Percentiles rank a stretch among this genome's conserved stretches.
These are phyloP conservation scores for Rutilus rutilus DNA, from an alignment of 2,113 vertebrate genomes.

Conservation along the genomic window DNA sequence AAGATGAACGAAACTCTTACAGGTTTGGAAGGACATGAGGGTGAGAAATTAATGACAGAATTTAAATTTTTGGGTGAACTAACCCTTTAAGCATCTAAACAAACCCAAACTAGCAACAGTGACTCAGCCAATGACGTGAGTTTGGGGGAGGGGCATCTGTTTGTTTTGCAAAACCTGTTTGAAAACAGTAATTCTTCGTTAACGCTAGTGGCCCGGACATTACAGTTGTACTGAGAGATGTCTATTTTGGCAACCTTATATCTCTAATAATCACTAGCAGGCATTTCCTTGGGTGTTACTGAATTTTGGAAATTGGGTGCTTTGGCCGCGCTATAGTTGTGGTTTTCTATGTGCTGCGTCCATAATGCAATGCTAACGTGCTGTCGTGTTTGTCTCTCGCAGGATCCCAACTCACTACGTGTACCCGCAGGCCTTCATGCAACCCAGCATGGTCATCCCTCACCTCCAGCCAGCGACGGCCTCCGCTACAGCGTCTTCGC, in stretches of 20 bases:
- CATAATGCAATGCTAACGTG: constrained; percentile 11
- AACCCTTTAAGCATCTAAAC: neutral
- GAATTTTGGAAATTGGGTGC: constrained; percentile 68
- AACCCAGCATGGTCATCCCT: constrained; percentile 95
- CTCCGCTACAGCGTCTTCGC: constrained; percentile 83
- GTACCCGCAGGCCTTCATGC: constrained; percentile 97
- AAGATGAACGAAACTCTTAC: too few species aligned
- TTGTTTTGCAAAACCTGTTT: neutral
- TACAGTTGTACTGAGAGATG: constrained; percentile 37
- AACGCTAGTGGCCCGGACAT: neutral
- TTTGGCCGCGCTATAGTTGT: constrained; percentile 69
- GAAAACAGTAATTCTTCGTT: neutral
- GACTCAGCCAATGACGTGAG: neutral
- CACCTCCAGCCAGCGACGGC: constrained; percentile 87
- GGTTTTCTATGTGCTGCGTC: constrained; percentile 48
- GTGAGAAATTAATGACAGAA: too few species aligned
- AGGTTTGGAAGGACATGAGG: too few species aligned
- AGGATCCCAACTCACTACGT: constrained; percentile 98
- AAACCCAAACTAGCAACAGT: neutral
- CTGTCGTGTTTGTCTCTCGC: constrained; percentile 66
- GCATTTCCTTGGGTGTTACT: constrained; percentile 77
- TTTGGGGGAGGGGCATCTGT: neutral
- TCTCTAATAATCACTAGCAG: constrained; percentile 90
- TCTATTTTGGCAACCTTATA: constrained; percentile 98
- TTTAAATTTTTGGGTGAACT: too few species aligned